Conservation (phyloP, 2,888 invertebrate genomes). For the Acleris emargana region DNA sequence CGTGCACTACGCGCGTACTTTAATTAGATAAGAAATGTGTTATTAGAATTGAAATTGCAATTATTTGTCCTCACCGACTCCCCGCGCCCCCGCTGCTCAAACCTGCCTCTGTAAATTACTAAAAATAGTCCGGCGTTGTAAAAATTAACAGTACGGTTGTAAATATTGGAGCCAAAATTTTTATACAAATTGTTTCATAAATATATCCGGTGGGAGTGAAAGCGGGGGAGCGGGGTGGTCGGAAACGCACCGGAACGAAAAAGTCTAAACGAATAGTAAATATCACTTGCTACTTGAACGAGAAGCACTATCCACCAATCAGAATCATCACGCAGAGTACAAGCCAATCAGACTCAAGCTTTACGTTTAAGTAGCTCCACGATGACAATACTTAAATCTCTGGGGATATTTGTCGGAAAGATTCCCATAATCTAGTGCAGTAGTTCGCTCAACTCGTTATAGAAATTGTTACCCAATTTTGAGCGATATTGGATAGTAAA, state of each 20-base stretch:
- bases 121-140: constrained; percentile 76
- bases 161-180: constrained; percentile 82
- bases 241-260: constrained; percentile 36
- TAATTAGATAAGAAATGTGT: constrained; percentile 79
- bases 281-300: constrained; percentile 25
- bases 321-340: constrained; percentile 7
- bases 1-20: constrained; percentile 69
- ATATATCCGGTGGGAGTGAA: constrained; percentile 69
- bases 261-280: constrained; percentile 36
- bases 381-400: background rate
- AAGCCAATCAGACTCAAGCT: constrained; percentile 26
- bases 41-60: constrained; percentile 77
- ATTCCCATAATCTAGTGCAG: too few relatives aligned
- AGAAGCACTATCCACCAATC: constrained; percentile 15
- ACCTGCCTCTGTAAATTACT: constrained; percentile 74
- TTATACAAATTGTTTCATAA: constrained; percentile 80
- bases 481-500: too few relatives aligned
- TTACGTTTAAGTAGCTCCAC: constrained; percentile 23
- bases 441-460: too few relatives aligned
- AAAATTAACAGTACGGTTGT: constrained; percentile 72
- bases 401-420: too few relatives aligned
- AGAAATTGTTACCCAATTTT: too few relatives aligned
- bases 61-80: constrained; percentile 48
- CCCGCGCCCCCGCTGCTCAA: constrained; percentile 59
- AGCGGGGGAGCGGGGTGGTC: constrained; percentile 41